Evolutionary conservation across 2,113 vertebrate genomes (phyloP).

Genomic region (Cyphomyrus discorhynchus): DNA sequence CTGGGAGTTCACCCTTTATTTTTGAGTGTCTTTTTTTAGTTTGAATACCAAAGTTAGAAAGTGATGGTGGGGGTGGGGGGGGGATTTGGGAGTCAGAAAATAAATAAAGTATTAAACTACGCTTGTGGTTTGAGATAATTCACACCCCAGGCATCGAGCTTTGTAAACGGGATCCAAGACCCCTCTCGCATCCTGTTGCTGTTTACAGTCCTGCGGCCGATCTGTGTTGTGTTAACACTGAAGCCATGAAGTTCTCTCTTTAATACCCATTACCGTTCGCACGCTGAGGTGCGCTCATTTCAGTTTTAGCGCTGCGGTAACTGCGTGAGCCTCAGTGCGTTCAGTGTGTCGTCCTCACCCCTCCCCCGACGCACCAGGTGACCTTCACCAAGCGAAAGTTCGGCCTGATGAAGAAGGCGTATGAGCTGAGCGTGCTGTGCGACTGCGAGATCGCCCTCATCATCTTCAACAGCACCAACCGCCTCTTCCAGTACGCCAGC

Average conservation of each 20-base stretch:
- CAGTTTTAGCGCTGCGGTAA: background rate
- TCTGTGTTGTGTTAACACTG: background rate
- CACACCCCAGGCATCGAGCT: background rate
- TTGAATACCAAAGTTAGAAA: background rate
- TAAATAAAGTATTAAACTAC: background rate
- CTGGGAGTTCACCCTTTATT: background rate
- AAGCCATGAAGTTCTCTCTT: background rate
- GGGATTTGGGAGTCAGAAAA: background rate
- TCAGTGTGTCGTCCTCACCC: constrained; percentile 8
- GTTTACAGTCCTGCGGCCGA: background rate
- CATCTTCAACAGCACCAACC: constrained; percentile 95
- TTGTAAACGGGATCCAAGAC: background rate
- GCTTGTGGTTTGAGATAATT: background rate
- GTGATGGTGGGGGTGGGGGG: background rate
- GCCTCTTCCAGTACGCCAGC: constrained; percentile 95
- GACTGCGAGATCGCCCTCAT: constrained; percentile 97
- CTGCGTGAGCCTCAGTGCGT: background rate
- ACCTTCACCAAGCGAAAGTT: constrained; percentile 95
- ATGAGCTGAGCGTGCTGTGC: constrained; percentile 90
- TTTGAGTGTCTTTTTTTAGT: background rate
- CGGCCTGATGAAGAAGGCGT: constrained; percentile 95
- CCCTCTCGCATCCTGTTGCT: background rate
- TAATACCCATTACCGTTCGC: too few relatives aligned
- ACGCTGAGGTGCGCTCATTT: rapidly evolving
- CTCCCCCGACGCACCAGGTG: constrained; percentile 56